phyloP scores from a whole-genome alignment of 2,113 vertebrate species.

The Trogon surrucura region DNA sequence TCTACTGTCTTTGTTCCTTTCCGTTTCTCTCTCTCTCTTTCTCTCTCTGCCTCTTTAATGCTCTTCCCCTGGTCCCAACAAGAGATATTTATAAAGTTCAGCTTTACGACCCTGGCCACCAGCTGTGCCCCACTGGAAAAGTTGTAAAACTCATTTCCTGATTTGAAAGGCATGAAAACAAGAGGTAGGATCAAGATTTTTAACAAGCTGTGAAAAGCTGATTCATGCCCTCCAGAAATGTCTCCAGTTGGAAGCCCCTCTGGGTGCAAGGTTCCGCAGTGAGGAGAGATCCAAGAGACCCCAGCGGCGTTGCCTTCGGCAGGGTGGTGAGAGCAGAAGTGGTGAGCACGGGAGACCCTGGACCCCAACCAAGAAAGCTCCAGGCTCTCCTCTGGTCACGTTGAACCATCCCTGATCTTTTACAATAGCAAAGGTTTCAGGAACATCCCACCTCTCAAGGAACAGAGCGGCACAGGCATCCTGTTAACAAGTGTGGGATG shows the following conservation, averaged over 20 bases:
- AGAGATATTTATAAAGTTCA: slow-evolving; percentile 83
- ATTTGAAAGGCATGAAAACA: slow-evolving; percentile 81
- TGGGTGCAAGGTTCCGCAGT: not conserved
- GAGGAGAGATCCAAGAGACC: slow-evolving; percentile 7
- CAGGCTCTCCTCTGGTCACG: not conserved
- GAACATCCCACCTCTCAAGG: not conserved
- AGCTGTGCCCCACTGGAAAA: slow-evolving; percentile 79
- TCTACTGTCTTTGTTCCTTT: slow-evolving; percentile 34
- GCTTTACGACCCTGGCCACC: slow-evolving; percentile 79
- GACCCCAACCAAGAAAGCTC: not conserved
- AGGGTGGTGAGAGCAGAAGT: not conserved
- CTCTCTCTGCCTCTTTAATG: slow-evolving; percentile 52
- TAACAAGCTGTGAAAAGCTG: slow-evolving; percentile 84
- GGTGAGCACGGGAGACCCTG: not conserved
- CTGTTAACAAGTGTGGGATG: not conserved
- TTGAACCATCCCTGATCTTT: not conserved
- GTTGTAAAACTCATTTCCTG: slow-evolving; percentile 81
- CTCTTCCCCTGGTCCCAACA: slow-evolving; percentile 48
- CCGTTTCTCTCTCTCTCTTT: slow-evolving; percentile 27
- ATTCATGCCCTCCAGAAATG: slow-evolving; percentile 78
- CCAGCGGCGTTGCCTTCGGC: not conserved
- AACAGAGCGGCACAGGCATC: fast-evolving
- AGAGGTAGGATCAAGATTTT: slow-evolving; percentile 75
- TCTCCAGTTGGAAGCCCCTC: slow-evolving; percentile 66
- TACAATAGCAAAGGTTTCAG: not conserved